Evolutionary conservation across 1,140 invertebrate genomes (phyloP), one percentile per base, ranked within the genome.

Genomic region (Penaeus chinensis): DNA sequence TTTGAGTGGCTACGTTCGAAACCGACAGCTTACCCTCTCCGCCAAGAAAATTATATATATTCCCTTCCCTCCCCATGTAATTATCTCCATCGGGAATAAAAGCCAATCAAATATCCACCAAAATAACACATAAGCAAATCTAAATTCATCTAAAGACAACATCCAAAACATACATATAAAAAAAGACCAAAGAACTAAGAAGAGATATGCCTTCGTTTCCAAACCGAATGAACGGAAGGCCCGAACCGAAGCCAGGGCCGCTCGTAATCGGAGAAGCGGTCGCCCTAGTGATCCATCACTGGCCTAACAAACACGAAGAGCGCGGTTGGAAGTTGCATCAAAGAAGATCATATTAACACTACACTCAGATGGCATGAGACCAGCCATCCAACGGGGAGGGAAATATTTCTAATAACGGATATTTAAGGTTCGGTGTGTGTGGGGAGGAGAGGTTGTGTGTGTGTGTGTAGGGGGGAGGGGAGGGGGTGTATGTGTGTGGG

Each of bases 291-390:
- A 87, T 87, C 85, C 85, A 87, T 87, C 85, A 87, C 80, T 22
- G 77, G 69, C 22, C 85, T 82, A 87, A 87, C 85, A 87, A 87
- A 87, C 85, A 87, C 65, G 85, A 24, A 82, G 80, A 87, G 77
- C 85, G 66, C 85, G 80, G 85, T 82, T 87, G 85, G 80, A 87
- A 87, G 85, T 87, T 87, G 85, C 85, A 87, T 87, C 85, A 87
- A 82, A 87, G 85, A 77, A 82, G 85, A 87, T 87, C 85, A 87
- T 87, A 87, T 87, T 87, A 87, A 87, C 85, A 82, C 85, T 82
- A 87, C 79, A 81, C 24, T 82, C 85, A 65, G 80, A 66, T 82
- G 85, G 85, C 71, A 82, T 27, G 74, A 20, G 66, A 76, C 76
- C 78, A 63, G 20, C 66, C 85, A 3, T 32, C 60, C 62, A n/a